Conservation (phyloP, 2,113 vertebrate genomes). For the Erythrocercus mccallii region DNA sequence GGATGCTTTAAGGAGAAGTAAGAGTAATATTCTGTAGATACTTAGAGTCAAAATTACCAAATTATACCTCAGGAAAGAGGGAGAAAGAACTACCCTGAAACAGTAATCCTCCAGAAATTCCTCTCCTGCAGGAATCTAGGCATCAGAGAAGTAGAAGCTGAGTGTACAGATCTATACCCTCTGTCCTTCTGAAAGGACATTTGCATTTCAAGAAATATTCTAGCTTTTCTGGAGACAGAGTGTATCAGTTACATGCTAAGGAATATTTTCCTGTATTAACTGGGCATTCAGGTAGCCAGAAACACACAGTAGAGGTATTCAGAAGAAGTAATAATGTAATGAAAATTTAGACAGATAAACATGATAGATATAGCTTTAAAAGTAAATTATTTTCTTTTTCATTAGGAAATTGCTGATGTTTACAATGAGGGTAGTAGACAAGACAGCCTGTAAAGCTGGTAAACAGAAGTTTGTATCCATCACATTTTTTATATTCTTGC, state of each 20-base stretch:
- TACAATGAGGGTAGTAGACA: not conserved
- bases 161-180: not conserved
- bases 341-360: not conserved
- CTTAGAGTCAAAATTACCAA: not conserved
- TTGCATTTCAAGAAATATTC: not conserved
- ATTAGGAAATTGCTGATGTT: not conserved
- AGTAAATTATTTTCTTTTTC: not conserved
- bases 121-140: not conserved
- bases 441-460: not conserved
- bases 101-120: not conserved
- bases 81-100: not conserved
- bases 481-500: not conserved
- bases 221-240: not conserved
- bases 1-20: not conserved
- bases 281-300: not conserved
- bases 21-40: not conserved
- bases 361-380: not conserved
- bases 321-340: not conserved
- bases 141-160: not conserved
- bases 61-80: not conserved
- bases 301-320: not conserved
- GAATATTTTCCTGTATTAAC: not conserved
- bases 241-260: not conserved
- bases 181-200: not conserved
- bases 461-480: not conserved